These are phyloP conservation scores for Cygnus buccinator DNA, from an alignment of 2,113 vertebrate species.

Conservation along the genomic window DNA sequence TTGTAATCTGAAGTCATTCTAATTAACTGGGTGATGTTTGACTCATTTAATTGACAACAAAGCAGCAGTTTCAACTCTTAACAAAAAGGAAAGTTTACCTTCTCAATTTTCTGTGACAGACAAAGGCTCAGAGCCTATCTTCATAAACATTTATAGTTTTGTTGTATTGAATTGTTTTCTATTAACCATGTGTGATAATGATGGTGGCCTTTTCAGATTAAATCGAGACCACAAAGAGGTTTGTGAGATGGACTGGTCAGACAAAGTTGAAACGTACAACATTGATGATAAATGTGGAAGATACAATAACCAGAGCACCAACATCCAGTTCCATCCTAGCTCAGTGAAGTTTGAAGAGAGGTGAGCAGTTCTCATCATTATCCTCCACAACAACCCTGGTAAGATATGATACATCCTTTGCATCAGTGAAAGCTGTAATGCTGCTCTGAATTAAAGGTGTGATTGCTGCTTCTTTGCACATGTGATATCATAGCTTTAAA, in stretches of 20 bases:
- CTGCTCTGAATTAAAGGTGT: background rate
- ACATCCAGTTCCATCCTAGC: slow-evolving; percentile 79
- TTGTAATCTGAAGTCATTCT: accelerated
- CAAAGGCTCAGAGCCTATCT: background rate
- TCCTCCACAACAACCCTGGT: background rate
- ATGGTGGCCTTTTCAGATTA: slow-evolving; percentile 66
- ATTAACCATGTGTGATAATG: background rate
- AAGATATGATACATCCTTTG: background rate
- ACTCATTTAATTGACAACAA: background rate
- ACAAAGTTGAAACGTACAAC: slow-evolving; percentile 86
- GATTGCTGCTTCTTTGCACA: background rate
- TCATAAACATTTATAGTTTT: background rate
- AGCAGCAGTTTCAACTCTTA: background rate
- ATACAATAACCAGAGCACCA: slow-evolving; percentile 80
- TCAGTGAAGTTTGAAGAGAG: slow-evolving; percentile 83
- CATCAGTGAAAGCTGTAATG: background rate
- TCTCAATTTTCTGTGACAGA: background rate
- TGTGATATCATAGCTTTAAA: background rate
- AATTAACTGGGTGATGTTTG: accelerated
- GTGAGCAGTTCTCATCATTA: slow-evolving; percentile 69
- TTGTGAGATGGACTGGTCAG: slow-evolving; percentile 90
- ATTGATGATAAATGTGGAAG: slow-evolving; percentile 79
- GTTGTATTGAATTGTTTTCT: background rate
- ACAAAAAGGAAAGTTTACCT: accelerated
- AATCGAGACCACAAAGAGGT: slow-evolving; percentile 84